Evolutionary conservation across 2,797 vertebrate species (phyloP), one percentile per base, ranked within the genome.

Genomic region (Chelmon rostratus): DNA sequence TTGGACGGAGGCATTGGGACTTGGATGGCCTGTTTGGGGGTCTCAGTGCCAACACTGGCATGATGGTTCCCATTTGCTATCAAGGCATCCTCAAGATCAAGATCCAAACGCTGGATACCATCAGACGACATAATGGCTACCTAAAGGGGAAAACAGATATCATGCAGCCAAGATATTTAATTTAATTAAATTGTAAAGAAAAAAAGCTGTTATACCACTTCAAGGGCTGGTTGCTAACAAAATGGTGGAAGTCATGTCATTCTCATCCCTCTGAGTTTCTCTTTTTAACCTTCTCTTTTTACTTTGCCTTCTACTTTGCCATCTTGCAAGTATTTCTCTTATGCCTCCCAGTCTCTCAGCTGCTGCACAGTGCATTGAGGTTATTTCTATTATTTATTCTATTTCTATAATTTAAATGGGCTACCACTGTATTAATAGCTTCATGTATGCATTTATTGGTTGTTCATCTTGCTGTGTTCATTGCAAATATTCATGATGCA

Each of bases 91-190:
- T 94, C 93, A 58, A 94, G 85, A 59, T 97, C 97, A 13, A 98
- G 95, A 85, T 98, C 97, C 73, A 98, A 90, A 72, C 96, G 95
- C 52, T 94, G 86, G 85, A 97, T 94, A 10, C 97, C 97, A 16
- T 98, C 97, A n/a, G 95, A 96, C 9, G 96, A 95, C 37, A 95
- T 85, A 3, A 35, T 95, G 52, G 97, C 97, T 66, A 95, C 96
- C 98, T 99, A 84, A 5, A 79, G 28, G 31, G 19, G 0, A 74
- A 73, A 72, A 11, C 75, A 49, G 0, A 62, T 13, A 12, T 16
- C 6, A 66, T 10, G 1, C 15, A 64, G 19, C 46, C 1, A 25
- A 50, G n/a, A n/a, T 1, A 38, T 50, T 73, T 10, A 15, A 35
- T 33, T 59, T 0, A 35, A 57, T 18, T n/a, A 23, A 21, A 33